Percentiles rank a stretch among this genome's conserved stretches.
phyloP scores from a whole-genome alignment of 1,140 invertebrate species.

The Anastatus disparis region DNA sequence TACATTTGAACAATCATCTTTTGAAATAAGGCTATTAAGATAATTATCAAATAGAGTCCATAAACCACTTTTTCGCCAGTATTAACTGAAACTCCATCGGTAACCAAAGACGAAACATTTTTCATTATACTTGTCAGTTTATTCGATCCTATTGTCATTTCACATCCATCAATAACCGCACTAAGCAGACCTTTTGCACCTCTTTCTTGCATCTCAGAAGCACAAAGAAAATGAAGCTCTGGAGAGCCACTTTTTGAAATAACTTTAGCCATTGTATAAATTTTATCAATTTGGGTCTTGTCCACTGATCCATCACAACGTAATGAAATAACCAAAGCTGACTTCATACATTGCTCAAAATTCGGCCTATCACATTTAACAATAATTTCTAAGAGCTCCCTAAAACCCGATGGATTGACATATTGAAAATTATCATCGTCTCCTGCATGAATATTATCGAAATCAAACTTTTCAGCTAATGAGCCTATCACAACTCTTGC shows the following conservation, averaged over 20 bases:
- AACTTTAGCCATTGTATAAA: not conserved
- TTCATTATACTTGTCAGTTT: too few relatives aligned
- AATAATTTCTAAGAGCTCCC: not conserved
- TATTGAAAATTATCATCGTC: not conserved
- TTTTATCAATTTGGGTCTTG: slow-evolving; percentile 6
- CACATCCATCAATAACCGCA: too few relatives aligned
- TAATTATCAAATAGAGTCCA: not conserved
- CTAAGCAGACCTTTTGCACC: not conserved
- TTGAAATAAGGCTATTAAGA: not conserved
- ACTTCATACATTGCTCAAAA: not conserved
- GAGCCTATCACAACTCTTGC: not conserved
- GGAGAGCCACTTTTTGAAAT: not conserved
- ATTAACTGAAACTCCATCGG: not conserved
- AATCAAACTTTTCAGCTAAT: not conserved
- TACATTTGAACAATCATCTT: not conserved
- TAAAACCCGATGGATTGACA: not conserved
- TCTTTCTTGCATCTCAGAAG: not conserved
- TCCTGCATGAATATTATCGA: not conserved
- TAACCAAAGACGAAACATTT: not conserved
- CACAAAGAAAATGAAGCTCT: not conserved
- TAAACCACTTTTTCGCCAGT: not conserved
- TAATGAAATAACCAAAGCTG: not conserved
- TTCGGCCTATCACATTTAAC: not conserved
- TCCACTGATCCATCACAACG: not conserved
- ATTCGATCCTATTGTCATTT: too few relatives aligned